Conservation (phyloP, 2,113 vertebrate genomes). For the Sminthopsis crassicaudata region DNA sequence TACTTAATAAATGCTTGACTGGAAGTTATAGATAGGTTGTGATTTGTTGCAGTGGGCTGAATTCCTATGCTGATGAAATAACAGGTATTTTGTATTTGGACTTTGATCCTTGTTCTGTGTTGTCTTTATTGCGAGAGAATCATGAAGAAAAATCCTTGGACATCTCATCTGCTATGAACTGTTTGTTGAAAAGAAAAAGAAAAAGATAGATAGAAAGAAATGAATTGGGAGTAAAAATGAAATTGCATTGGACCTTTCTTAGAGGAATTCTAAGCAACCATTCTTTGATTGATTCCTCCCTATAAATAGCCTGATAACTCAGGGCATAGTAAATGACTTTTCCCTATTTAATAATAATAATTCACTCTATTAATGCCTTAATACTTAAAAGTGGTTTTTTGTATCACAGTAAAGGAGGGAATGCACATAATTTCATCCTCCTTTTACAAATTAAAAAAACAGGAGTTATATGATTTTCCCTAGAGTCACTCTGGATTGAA, state of each 20-base stretch:
- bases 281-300: slow-evolving; percentile 68
- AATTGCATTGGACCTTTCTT: slow-evolving; percentile 57
- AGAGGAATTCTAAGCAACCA: slow-evolving; percentile 65
- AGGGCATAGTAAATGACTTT: slow-evolving; percentile 3
- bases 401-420: neutral
- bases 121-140: neutral
- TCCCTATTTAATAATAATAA: neutral
- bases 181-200: slow-evolving; percentile 17
- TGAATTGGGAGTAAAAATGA: slow-evolving; percentile 14
- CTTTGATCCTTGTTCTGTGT: neutral
- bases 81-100: neutral
- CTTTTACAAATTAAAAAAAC: neutral
- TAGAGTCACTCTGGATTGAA: neutral
- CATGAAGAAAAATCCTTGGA: neutral
- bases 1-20: neutral
- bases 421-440: neutral
- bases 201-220: slow-evolving; percentile 3
- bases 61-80: neutral
- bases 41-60: neutral
- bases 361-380: neutral
- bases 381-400: neutral
- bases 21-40: neutral
- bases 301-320: slow-evolving; percentile 60
- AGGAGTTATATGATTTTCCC: neutral
- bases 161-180: neutral